Conservation (phyloP, 2,113 vertebrate genomes). For the Phasianus colchicus region DNA sequence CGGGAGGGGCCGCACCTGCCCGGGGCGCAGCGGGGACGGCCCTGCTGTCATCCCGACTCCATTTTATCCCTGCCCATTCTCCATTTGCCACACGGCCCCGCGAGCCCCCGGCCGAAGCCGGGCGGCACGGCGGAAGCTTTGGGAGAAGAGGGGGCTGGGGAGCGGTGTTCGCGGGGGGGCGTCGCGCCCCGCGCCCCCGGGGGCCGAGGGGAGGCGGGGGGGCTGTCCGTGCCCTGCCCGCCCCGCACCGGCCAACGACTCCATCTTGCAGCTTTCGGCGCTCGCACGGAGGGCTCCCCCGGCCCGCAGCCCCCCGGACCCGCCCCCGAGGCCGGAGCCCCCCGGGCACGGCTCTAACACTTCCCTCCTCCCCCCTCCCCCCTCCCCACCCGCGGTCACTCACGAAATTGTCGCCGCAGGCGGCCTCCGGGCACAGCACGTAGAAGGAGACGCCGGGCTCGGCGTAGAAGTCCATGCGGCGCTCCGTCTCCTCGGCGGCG, state of each 20-base stretch:
- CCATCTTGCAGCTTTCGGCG: constrained; percentile 69
- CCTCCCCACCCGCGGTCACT: constrained; percentile 71
- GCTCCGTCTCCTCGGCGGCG: constrained; percentile 93
- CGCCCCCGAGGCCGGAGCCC: too few relatives aligned
- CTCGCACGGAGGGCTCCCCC: not conserved
- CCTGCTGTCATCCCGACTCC: constrained; percentile 50
- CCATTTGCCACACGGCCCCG: constrained; percentile 44
- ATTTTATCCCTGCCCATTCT: constrained; percentile 55
- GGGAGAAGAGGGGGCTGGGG: too few relatives aligned
- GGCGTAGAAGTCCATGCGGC: constrained; percentile 96
- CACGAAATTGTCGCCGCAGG: constrained; percentile 94
- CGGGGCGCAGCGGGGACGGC: not conserved
- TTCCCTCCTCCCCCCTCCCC: too few relatives aligned
- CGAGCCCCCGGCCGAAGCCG: not conserved
- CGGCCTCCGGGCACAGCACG: constrained; percentile 91
- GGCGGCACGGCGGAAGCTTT: too few relatives aligned
- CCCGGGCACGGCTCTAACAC: too few relatives aligned
- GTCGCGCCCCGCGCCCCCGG: too few relatives aligned
- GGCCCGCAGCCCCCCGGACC: not conserved
- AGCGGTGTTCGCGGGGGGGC: too few relatives aligned
- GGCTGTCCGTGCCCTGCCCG: not conserved
- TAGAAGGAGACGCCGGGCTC: constrained; percentile 97
- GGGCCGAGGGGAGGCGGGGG: not conserved
- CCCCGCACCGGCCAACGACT: constrained; percentile 49
- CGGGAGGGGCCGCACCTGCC: not conserved